Percentiles rank a stretch among this genome's conserved stretches.
Evolutionary conservation across 2,113 vertebrate species (phyloP).

Genomic region (Siphamia tubifer): DNA sequence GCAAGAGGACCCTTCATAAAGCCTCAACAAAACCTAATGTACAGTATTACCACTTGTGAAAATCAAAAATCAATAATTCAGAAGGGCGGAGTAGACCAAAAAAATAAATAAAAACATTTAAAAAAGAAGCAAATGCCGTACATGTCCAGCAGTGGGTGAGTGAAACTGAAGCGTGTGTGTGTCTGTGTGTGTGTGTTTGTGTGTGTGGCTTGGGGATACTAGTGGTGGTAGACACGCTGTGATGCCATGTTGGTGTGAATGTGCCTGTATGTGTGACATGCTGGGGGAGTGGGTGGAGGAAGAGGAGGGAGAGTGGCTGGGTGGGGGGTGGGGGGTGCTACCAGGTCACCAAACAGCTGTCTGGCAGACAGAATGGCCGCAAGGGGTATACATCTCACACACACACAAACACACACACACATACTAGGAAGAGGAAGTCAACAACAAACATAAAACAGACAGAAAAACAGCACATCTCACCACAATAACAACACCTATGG

Average conservation of each 20-base stretch:
- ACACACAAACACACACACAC: neutral
- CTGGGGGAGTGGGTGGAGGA: too few species aligned
- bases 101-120: too few species aligned
- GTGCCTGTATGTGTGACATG: constrained; percentile 15
- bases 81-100: neutral
- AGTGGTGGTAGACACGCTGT: constrained; percentile 27
- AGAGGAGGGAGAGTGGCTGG: too few species aligned
- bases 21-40: neutral
- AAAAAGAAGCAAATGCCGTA: too few species aligned
- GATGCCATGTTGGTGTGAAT: neutral
- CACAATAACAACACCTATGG: neutral
- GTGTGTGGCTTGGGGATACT: constrained; percentile 27
- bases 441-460: constrained; percentile 23
- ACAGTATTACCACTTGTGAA: neutral
- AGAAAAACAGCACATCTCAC: constrained; percentile 16
- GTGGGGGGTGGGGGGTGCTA: constrained; percentile 26
- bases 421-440: neutral
- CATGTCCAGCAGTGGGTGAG: neutral
- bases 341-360: constrained; percentile 70
- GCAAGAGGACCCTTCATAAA: neutral
- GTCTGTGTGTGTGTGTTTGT: neutral
- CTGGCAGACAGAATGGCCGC: constrained; percentile 45
- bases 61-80: neutral
- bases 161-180: neutral
- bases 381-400: constrained; percentile 20